Base-by-base conservation (phyloP, 2,797 vertebrate species). In the Mormyrops boulengeri region DNA sequence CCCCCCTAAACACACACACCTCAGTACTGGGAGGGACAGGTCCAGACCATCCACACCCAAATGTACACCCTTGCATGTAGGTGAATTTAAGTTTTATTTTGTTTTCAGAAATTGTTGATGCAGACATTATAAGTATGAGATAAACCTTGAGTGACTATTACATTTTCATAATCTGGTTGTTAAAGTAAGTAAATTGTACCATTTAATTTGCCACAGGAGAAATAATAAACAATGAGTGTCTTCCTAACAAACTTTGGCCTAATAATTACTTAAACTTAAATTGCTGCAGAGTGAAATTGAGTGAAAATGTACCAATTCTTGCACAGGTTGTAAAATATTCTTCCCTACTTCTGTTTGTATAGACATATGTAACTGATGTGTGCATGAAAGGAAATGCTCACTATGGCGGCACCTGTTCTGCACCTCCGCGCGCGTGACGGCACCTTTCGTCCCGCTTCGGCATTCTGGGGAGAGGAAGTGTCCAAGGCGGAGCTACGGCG, bases 401-500 rank as follows among this genome's bases (percentile, higher is more conserved):
- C 14, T 0, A 4, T 17, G n/a, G n/a, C n/a, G 34, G 2, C 14
- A 80, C 73, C 41, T 44, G 73, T 44, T 44, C 22, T 22, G n/a
- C 84, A 53, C 11, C 9, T 11, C 26, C 53, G 84, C 22, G 80
- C 38, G 1, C 12, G 80, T 49, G 84, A 52, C 7, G 84, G 8
- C 0, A 11, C 5, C 1, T 53, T 30, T 41, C 11, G 4, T 3
- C 50, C 6, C 8, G 0, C 19, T 38, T 55, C 7, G 4, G 50
- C 41, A n/a, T 84, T 34, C 34, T 17, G 12, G 2, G 73, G 73
- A n/a, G 14, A 50, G 82, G 82, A 52, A 44, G 34, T 17, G 0
- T 60, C 8, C 7, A 2, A 30, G 14, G 93, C 93, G 19, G 94
- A 93, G 91, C 62, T 91, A 44, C 88, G 53, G 94, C 91, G 92